Evolutionary conservation across 1,140 invertebrate genomes (phyloP).

Genomic region (Hydropsyche tenuis): DNA sequence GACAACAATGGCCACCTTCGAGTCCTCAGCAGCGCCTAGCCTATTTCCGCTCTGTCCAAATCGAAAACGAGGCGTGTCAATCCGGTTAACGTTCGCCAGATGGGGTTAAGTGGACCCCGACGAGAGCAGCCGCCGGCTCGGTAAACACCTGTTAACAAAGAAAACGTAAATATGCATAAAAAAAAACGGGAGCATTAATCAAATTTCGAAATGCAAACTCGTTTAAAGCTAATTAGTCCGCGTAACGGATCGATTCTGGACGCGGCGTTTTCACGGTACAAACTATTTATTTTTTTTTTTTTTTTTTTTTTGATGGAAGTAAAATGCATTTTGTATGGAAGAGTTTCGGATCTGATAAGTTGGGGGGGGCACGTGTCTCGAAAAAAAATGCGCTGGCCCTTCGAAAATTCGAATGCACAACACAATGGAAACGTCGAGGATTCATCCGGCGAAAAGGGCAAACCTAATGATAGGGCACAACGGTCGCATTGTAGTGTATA

Average conservation of each 20-base stretch:
- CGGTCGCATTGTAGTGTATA: constrained; percentile 36
- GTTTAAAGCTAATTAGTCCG: not conserved
- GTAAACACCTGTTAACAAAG: constrained; percentile 19
- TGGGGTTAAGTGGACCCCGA: constrained; percentile 29
- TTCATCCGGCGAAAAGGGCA: constrained; percentile 31
- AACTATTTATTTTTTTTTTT: too few relatives aligned
- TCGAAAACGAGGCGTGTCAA: constrained; percentile 48
- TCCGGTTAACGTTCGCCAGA: constrained; percentile 40
- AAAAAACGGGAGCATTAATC: not conserved
- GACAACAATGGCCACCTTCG: not conserved
- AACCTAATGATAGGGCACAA: constrained; percentile 40
- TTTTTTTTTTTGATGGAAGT: too few relatives aligned
- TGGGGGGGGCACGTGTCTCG: not conserved
- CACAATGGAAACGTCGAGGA: constrained; percentile 6
- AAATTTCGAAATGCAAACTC: not conserved
- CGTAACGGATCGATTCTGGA: not conserved
- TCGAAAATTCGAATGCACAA: not conserved
- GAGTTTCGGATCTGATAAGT: not conserved
- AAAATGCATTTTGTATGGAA: not conserved
- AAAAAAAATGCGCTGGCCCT: too few relatives aligned
- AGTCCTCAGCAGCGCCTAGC: constrained; percentile 35
- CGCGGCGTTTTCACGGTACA: too few relatives aligned
- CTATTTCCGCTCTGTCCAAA: constrained; percentile 46
- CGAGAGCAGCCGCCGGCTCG: not conserved
- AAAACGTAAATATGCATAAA: not conserved